A percentile compares a stretch with the other conserved stretches of the same genome.
These are phyloP conservation scores for Austrofundulus limnaeus DNA, from an alignment of 2,113 vertebrate species.

Conservation along the genomic window DNA sequence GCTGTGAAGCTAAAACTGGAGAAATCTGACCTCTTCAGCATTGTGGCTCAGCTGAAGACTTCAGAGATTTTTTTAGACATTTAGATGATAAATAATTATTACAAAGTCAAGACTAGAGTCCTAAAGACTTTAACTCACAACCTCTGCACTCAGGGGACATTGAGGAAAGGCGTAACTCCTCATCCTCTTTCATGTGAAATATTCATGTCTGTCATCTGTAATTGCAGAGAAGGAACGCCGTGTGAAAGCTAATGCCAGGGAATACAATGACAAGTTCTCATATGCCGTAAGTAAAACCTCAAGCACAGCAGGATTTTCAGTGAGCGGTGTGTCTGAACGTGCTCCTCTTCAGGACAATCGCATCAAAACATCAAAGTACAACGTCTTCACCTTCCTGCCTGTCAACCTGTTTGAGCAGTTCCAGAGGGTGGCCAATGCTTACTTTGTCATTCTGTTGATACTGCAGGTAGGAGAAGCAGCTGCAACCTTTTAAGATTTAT, in stretches of 20 bases:
- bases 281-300: conserved; percentile 83
- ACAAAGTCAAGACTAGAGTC: too few species aligned
- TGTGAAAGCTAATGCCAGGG: conserved; percentile 85
- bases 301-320: too few species aligned
- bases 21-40: too few species aligned
- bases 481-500: background rate
- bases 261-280: conserved; percentile 85
- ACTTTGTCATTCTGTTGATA: conserved; percentile 92
- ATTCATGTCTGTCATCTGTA: background rate
- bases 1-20: too few species aligned
- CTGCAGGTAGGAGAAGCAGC: conserved; percentile 82
- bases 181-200: background rate
- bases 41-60: too few species aligned
- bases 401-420: conserved; percentile 96
- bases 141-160: too few species aligned
- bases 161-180: too few species aligned
- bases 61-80: too few species aligned
- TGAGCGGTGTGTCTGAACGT: too few species aligned
- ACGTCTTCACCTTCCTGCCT: conserved; percentile 91
- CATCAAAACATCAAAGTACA: conserved; percentile 96
- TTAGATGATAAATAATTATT: too few species aligned
- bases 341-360: conserved; percentile 49
- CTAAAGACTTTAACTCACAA: too few species aligned
- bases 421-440: conserved; percentile 92
- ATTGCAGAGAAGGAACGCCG: conserved; percentile 83